Conservation (phyloP, 2,797 vertebrate species). For the Cuniculus paca region DNA sequence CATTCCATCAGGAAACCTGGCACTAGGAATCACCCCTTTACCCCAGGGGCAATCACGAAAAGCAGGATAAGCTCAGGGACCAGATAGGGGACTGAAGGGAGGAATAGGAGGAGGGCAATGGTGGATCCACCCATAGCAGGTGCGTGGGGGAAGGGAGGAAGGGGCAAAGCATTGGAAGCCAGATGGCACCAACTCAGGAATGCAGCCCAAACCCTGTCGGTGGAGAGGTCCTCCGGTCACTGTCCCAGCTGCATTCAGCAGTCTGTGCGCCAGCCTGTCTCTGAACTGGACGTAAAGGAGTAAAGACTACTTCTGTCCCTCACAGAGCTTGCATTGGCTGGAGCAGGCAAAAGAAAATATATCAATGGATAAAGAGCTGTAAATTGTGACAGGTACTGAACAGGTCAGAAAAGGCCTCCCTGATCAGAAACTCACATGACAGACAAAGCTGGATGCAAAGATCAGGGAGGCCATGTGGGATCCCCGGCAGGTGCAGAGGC, state of each 20-base stretch:
- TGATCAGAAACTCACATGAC: neutral
- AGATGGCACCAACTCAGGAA: neutral
- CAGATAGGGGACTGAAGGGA: neutral
- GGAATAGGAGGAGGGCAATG: no score
- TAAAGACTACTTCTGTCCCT: neutral
- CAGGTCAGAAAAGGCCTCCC: neutral
- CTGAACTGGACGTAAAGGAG: neutral
- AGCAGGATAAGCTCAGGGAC: no score
- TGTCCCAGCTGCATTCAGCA: neutral
- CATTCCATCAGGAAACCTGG: neutral
- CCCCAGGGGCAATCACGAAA: no score
- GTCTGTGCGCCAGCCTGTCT: fast-evolving
- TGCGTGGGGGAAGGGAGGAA: neutral
- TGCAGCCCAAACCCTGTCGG: neutral
- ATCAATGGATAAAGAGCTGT: neutral
- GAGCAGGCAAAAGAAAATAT: neutral
- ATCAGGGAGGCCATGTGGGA: neutral
- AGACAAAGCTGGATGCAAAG: no score
- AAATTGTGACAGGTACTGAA: neutral
- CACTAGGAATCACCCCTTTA: neutral
- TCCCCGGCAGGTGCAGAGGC: neutral
- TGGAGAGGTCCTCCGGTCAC: neutral
- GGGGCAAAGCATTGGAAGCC: neutral
- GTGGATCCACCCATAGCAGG: neutral
- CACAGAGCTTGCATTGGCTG: fast-evolving